Conservation (phyloP, 2,888 invertebrate species). For the Lucinisca nassula region DNA sequence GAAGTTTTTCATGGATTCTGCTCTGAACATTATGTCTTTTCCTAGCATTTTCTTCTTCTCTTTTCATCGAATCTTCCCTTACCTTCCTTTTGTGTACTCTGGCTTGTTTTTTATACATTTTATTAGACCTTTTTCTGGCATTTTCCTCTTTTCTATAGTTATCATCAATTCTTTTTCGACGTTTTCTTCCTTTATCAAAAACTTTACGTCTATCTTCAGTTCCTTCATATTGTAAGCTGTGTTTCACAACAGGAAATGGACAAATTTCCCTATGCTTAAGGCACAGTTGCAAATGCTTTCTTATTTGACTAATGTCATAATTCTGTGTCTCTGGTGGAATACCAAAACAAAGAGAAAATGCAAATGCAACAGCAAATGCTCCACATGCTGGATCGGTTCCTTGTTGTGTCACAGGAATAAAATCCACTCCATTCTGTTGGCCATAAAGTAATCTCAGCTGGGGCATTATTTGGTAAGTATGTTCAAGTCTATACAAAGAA, state of each 20-base stretch:
- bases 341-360: conserved; percentile 1
- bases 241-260: neutral
- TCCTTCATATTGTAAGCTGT: no score
- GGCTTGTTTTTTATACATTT: neutral
- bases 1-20: neutral
- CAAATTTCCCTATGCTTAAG: neutral
- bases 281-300: neutral
- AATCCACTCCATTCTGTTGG: neutral
- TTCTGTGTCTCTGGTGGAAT: neutral
- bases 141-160: no score
- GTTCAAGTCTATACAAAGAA: neutral
- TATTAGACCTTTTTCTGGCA: neutral
- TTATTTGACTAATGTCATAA: neutral
- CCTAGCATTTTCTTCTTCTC: neutral
- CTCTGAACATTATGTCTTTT: neutral
- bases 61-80: neutral
- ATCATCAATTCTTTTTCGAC: no score
- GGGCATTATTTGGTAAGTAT: neutral
- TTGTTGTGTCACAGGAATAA: conserved; percentile 16
- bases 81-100: neutral
- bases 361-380: conserved; percentile 25
- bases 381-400: conserved; percentile 23
- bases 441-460: neutral
- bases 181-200: no score
- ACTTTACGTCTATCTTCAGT: no score